phyloP scores from a whole-genome alignment of 2,888 invertebrate genomes.

The Harpalus rufipes region DNA sequence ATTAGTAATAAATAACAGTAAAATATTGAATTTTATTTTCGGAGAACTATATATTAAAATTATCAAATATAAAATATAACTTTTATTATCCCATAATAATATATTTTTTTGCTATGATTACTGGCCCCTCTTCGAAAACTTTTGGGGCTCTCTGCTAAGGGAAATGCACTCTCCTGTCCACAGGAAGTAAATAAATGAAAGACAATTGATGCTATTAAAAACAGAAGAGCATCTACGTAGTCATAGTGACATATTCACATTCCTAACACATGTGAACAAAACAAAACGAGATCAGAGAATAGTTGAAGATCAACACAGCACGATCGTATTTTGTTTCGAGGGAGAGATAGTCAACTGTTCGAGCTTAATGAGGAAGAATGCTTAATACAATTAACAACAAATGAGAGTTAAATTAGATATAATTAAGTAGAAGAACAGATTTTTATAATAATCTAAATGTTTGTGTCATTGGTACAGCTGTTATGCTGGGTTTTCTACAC shows the following conservation, averaged over 20 bases:
- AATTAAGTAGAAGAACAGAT: conserved; percentile 48
- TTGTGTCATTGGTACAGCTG: background rate
- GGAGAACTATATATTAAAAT: conserved; percentile 27
- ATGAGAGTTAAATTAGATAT: conserved; percentile 51
- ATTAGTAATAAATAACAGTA: conserved; percentile 42
- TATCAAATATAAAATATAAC: conserved; percentile 18
- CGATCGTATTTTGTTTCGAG: conserved; percentile 43
- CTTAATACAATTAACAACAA: conserved; percentile 57
- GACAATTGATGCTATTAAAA: conserved; percentile 66
- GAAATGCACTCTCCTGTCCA: conserved; percentile 60
- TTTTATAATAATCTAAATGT: conserved; percentile 45
- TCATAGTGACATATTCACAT: conserved; percentile 22
- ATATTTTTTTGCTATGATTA: background rate
- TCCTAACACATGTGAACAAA: conserved; percentile 34
- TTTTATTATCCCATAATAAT: background rate
- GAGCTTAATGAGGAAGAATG: conserved; percentile 61
- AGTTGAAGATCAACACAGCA: conserved; percentile 43
- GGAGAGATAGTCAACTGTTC: conserved; percentile 11
- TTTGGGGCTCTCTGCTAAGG: conserved; percentile 52
- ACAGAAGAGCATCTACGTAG: conserved; percentile 56
- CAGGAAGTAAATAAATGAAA: conserved; percentile 67
- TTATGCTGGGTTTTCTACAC: background rate
- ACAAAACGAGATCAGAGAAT: conserved; percentile 30
- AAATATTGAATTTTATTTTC: conserved; percentile 25
- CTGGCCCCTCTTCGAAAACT: background rate